Percentiles rank a stretch among this genome's conserved stretches.
Conservation (phyloP, 2,113 vertebrate genomes). For the Athene cunicularia region DNA sequence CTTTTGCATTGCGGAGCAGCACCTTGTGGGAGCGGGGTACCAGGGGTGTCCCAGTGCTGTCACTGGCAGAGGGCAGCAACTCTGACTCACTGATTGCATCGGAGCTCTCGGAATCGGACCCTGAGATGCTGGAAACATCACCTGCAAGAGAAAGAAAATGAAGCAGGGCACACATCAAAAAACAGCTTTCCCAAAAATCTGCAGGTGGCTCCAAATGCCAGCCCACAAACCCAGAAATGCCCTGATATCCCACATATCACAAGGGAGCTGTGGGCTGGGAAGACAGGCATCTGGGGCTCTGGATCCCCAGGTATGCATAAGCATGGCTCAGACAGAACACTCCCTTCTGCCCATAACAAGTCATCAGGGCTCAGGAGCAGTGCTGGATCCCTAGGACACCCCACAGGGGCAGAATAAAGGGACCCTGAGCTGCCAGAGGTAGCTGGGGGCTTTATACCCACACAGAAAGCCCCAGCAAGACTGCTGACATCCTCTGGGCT, state of each 20-base stretch:
- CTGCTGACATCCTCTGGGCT: background rate
- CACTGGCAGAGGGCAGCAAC: background rate
- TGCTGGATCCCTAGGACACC: background rate
- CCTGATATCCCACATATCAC: background rate
- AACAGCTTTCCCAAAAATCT: background rate
- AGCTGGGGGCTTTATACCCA: background rate
- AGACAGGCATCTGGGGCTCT: background rate
- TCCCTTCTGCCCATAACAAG: background rate
- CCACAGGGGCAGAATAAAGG: background rate
- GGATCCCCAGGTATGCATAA: background rate
- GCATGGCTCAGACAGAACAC: background rate
- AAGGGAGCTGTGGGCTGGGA: background rate
- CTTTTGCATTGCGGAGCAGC: slow-evolving; percentile 82
- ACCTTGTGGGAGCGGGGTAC: slow-evolving; percentile 72
- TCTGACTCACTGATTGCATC: slow-evolving; percentile 58
- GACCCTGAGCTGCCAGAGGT: background rate
- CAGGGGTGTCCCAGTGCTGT: background rate
- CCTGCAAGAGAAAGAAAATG: slow-evolving; percentile 69
- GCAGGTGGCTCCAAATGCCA: background rate
- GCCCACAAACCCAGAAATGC: rapidly evolving
- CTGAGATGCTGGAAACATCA: slow-evolving; percentile 94
- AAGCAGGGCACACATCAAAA: background rate
- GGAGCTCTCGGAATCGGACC: slow-evolving; percentile 85
- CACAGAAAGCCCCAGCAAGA: background rate
- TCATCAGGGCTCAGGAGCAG: background rate